Conservation (phyloP, 1,140 invertebrate genomes). For the Sminthurides bifidus region DNA sequence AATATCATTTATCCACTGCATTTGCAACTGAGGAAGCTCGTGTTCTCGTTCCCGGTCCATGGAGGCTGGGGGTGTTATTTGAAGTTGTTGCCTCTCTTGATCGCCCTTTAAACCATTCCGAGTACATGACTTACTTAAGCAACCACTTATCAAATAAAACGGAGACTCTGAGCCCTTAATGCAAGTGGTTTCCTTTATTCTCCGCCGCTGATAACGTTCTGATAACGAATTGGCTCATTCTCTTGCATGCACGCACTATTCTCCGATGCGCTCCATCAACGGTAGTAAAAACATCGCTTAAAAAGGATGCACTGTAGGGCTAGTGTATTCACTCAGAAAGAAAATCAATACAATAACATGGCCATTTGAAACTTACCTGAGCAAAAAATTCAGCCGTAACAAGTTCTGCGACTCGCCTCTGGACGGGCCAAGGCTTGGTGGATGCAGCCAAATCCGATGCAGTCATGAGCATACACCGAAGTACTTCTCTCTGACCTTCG, state of each 20-base stretch:
- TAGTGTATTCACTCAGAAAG: no score
- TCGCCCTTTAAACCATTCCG: constrained; percentile 34
- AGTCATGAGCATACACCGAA: constrained; percentile 43
- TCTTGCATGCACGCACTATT: no score
- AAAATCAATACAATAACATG: no score
- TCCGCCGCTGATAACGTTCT: no score
- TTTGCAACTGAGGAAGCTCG: constrained; percentile 39
- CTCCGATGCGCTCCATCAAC: no score
- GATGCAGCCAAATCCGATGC: constrained; percentile 40
- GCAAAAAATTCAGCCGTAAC: constrained; percentile 40
- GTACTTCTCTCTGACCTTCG: constrained; percentile 32
- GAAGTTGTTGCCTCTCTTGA: constrained; percentile 32
- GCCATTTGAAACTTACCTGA: constrained; percentile 27
- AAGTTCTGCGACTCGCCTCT: constrained; percentile 34
- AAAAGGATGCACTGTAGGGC: no score
- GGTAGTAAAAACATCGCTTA: no score
- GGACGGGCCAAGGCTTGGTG: constrained; percentile 33
- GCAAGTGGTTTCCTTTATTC: no score
- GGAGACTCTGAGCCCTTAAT: no score
- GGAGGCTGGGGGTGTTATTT: constrained; percentile 36
- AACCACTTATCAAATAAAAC: no score
- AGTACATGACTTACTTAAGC: no score
- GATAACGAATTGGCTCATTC: no score
- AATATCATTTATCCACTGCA: constrained; percentile 39
- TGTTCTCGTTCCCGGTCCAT: constrained; percentile 40